A percentile compares a stretch with the other conserved stretches of the same genome.
Evolutionary conservation across 2,888 invertebrate genomes (phyloP).

Genomic region (Aphidoletes aphidimyza): DNA sequence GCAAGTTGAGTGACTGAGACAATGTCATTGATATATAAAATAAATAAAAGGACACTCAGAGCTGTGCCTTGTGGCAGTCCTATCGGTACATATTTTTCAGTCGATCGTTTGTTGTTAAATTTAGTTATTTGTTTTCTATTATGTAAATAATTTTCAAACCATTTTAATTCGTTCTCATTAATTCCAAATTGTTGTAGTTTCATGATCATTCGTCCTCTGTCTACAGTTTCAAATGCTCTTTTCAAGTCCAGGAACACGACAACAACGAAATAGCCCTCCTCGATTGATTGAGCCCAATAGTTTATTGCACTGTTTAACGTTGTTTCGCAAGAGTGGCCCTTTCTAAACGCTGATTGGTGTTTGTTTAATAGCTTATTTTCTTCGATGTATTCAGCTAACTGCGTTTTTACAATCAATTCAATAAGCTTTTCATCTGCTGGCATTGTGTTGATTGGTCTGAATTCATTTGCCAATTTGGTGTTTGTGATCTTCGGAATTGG

Average conservation of each 20-base stretch:
- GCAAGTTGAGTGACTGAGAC: no score
- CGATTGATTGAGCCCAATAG: no score
- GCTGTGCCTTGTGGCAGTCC: conserved; percentile 15
- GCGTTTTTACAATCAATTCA: neutral
- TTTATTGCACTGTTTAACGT: conserved; percentile 56
- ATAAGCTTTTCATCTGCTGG: conserved; percentile 17
- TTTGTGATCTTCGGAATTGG: neutral
- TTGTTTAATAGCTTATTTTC: conserved; percentile 56
- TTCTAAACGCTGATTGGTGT: conserved; percentile 57
- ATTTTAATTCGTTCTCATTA: neutral
- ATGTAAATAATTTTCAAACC: neutral
- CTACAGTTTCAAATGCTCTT: conserved; percentile 57
- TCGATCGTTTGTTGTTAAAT: neutral
- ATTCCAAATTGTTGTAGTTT: conserved; percentile 55
- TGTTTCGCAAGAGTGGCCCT: conserved; percentile 57
- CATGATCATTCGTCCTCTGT: conserved; percentile 56
- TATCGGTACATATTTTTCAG: neutral
- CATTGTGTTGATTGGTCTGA: conserved; percentile 47
- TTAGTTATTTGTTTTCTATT: neutral
- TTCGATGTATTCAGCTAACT: conserved; percentile 55
- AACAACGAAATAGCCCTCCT: conserved; percentile 56
- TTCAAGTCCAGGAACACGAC: conserved; percentile 57
- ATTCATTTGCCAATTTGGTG: conserved; percentile 54
- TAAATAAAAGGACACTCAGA: no score
- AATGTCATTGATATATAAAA: no score